These are phyloP conservation scores for Boleophthalmus pectinirostris DNA, from an alignment of 2,113 vertebrate genomes.

Conservation along the genomic window DNA sequence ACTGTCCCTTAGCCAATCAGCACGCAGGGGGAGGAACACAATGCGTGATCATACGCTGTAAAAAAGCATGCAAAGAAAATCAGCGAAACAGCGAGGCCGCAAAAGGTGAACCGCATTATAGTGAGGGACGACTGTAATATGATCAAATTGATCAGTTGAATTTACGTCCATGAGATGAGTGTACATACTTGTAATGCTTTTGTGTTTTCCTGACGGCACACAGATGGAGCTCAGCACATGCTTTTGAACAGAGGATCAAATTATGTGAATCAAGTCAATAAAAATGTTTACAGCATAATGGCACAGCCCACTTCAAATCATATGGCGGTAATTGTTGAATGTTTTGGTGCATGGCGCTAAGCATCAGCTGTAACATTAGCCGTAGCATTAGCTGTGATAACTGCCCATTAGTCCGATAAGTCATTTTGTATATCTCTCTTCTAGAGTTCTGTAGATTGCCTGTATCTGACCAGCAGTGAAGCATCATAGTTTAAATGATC, in stretches of 20 bases:
- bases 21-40: too few species aligned
- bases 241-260: background rate
- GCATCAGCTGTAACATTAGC: background rate
- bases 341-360: background rate
- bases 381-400: background rate
- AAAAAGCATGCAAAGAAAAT: too few species aligned
- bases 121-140: too few species aligned
- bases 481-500: background rate
- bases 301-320: background rate
- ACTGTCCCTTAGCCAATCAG: too few species aligned
- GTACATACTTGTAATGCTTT: background rate
- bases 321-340: background rate
- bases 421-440: background rate
- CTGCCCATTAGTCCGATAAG: constrained; percentile 1
- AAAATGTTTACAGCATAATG: background rate
- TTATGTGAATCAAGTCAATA: background rate
- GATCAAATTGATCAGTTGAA: too few species aligned
- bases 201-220: background rate
- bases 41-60: too few species aligned
- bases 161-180: too few species aligned
- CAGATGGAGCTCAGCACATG: background rate
- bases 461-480: background rate
- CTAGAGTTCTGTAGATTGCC: background rate
- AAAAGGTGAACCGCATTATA: too few species aligned
- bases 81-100: too few species aligned